phyloP scores from a whole-genome alignment of 2,113 vertebrate species.

The Protomyctophum bolini region DNA sequence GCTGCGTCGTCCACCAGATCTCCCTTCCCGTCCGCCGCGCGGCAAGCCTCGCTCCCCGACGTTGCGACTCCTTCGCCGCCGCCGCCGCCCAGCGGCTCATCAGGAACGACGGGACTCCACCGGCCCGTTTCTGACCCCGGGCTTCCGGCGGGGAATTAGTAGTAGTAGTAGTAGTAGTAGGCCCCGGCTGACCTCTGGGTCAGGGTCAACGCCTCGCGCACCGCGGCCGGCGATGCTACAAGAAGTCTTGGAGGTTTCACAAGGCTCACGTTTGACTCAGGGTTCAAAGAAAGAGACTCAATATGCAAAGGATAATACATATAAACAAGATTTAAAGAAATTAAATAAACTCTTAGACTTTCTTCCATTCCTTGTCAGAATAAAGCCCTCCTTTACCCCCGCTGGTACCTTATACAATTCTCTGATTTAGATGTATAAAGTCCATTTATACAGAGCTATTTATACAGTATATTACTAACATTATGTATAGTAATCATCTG shows the following conservation, averaged over 20 bases:
- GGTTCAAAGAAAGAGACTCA: slow-evolving; percentile 85
- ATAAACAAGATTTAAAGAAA: slow-evolving; percentile 31
- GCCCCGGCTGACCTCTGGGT: background rate
- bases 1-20: slow-evolving; percentile 53
- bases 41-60: slow-evolving; percentile 90
- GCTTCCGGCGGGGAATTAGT: slow-evolving; percentile 90
- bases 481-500: slow-evolving; percentile 60
- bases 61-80: slow-evolving; percentile 65
- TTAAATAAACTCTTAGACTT: slow-evolving; percentile 87
- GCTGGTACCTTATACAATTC: slow-evolving; percentile 71
- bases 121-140: slow-evolving; percentile 95
- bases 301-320: slow-evolving; percentile 63
- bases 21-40: slow-evolving; percentile 76
- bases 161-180: slow-evolving; percentile 75
- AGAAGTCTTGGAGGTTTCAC: slow-evolving; percentile 59
- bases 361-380: slow-evolving; percentile 82
- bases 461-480: slow-evolving; percentile 66
- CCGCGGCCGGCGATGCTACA: slow-evolving; percentile 33
- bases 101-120: slow-evolving; percentile 85
- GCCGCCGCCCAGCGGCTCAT: slow-evolving; percentile 78
- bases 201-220: slow-evolving; percentile 19
- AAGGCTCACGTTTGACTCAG: slow-evolving; percentile 92
- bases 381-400: slow-evolving; percentile 40
- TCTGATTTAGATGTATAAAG: slow-evolving; percentile 60
- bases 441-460: slow-evolving; percentile 71